These are phyloP conservation scores for Mesochorus sp. DNA, from an alignment of 2,888 invertebrate species.

Conservation along the genomic window DNA sequence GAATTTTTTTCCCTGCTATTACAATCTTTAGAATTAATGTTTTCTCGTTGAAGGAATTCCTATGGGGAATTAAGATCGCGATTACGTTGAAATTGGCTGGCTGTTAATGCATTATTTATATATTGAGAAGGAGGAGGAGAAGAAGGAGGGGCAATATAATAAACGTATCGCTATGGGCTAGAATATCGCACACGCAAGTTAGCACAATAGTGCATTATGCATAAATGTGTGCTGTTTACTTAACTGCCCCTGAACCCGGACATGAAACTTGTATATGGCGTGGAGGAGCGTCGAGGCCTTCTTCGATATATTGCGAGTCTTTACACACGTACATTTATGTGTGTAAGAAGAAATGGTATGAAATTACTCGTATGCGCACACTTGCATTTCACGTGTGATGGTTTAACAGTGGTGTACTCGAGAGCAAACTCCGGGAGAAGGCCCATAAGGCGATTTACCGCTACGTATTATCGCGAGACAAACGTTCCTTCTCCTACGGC, in stretches of 20 bases:
- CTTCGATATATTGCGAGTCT: constrained; percentile 38
- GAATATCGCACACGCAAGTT: constrained; percentile 26
- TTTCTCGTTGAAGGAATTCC: neutral
- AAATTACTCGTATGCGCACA: neutral
- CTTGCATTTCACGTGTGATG: neutral
- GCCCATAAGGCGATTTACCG: constrained; percentile 68
- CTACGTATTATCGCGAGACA: constrained; percentile 70
- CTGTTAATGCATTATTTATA: neutral
- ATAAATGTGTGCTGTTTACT: constrained; percentile 61
- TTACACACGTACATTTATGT: neutral
- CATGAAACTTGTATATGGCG: constrained; percentile 49
- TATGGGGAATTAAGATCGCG: constrained; percentile 2
- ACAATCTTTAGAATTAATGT: too few relatives aligned
- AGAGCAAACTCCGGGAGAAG: constrained; percentile 47
- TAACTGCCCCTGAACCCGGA: constrained; percentile 69
- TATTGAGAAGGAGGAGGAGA: neutral
- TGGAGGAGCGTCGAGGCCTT: constrained; percentile 21
- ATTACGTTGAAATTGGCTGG: neutral
- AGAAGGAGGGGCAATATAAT: too few relatives aligned
- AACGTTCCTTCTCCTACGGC: constrained; percentile 57
- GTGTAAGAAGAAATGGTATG: constrained; percentile 24
- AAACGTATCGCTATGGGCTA: too few relatives aligned
- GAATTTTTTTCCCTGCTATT: neutral
- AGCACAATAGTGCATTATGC: constrained; percentile 57
- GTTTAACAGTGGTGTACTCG: neutral